Evolutionary conservation across 1,140 invertebrate genomes (phyloP).

Genomic region (Zaprionus africanus): DNA sequence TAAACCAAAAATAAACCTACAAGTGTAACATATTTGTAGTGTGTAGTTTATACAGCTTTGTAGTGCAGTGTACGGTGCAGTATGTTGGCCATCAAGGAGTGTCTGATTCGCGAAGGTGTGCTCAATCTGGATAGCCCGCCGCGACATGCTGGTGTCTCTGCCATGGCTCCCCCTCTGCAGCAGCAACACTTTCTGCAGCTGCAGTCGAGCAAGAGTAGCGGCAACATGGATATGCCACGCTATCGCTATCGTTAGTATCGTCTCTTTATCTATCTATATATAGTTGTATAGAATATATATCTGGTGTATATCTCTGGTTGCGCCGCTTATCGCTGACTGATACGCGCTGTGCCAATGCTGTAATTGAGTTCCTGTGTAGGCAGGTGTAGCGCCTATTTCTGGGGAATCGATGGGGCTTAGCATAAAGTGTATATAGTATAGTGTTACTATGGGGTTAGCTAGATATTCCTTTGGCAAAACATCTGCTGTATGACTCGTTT

Average conservation of each 20-base stretch:
- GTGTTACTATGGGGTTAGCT: slow-evolving; percentile 1
- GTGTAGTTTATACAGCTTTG: slow-evolving; percentile 6
- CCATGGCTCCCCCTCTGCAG: slow-evolving; percentile 12
- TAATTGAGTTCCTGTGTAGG: slow-evolving; percentile 1
- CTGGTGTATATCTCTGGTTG: neutral
- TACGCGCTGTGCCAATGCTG: slow-evolving; percentile 15
- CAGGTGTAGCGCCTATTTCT: slow-evolving; percentile 9
- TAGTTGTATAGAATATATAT: neutral
- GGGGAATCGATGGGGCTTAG: neutral
- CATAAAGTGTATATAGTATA: neutral
- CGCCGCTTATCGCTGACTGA: slow-evolving; percentile 6
- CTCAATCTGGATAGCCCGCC: slow-evolving; percentile 71
- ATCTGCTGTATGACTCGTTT: no score
- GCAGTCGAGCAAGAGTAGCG: slow-evolving; percentile 62
- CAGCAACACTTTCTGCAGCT: slow-evolving; percentile 50
- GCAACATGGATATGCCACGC: slow-evolving; percentile 70
- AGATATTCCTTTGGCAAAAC: neutral
- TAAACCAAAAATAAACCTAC: slow-evolving; percentile 64
- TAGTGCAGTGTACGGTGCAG: slow-evolving; percentile 21
- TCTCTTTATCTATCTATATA: neutral
- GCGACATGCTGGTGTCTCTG: slow-evolving; percentile 18
- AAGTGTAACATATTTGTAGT: slow-evolving; percentile 41
- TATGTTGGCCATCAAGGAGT: slow-evolving; percentile 83
- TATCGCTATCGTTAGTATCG: slow-evolving; percentile 74
- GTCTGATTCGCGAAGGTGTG: slow-evolving; percentile 78